phyloP scores from a whole-genome alignment of 2,113 vertebrate species.

The Syrrhaptes paradoxus region DNA sequence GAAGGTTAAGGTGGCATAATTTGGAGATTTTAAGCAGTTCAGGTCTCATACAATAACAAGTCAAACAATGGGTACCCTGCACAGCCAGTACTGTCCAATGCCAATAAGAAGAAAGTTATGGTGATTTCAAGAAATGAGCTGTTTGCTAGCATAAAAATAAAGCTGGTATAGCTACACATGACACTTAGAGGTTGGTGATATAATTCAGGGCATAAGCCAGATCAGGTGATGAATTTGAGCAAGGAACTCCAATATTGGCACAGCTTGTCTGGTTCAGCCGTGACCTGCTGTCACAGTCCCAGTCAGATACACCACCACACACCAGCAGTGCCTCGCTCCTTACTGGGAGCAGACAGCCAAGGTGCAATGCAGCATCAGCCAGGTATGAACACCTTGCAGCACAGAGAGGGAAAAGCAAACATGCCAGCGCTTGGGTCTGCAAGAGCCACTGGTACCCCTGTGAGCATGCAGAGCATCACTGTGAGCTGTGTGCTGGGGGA shows the following conservation, averaged over 20 bases:
- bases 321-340: neutral
- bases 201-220: neutral
- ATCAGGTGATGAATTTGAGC: neutral
- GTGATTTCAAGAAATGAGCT: neutral
- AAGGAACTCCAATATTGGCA: neutral
- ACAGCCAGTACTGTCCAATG: neutral
- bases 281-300: too few relatives aligned
- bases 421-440: fast-evolving
- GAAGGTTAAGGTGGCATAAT: neutral
- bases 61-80: neutral
- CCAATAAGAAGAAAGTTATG: neutral
- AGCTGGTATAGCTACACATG: too few relatives aligned
- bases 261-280: neutral
- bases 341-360: fast-evolving
- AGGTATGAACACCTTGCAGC: neutral
- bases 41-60: neutral
- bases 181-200: neutral
- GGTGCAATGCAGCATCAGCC: neutral
- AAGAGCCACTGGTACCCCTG: neutral
- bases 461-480: fast-evolving
- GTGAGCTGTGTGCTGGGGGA: neutral
- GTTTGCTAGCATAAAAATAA: neutral
- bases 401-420: fast-evolving
- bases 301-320: neutral
- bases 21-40: neutral